A percentile compares a stretch with the other conserved stretches of the same genome.
These are phyloP conservation scores for Psittacula derbiana DNA, from an alignment of 2,797 vertebrate genomes.

Conservation along the genomic window DNA sequence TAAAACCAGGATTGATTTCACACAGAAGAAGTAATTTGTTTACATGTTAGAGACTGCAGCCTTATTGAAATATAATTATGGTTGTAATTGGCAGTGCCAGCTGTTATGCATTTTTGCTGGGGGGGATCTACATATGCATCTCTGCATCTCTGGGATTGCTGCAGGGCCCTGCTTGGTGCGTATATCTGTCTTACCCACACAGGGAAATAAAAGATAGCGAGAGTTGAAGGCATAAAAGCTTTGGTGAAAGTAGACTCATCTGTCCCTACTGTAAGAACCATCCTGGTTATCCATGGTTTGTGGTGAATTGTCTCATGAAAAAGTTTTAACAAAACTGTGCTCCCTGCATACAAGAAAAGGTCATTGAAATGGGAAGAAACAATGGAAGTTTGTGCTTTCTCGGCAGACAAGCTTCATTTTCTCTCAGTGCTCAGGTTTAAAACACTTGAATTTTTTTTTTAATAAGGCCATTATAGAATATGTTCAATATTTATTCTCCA, in stretches of 20 bases:
- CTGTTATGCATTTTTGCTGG: background rate
- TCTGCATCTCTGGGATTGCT: background rate
- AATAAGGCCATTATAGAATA: background rate
- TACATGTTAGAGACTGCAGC: background rate
- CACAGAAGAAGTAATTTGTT: background rate
- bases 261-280: background rate
- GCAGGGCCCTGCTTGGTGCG: accelerated
- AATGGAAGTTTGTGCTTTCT: background rate
- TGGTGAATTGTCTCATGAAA: background rate
- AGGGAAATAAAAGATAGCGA: background rate
- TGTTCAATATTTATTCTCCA: background rate
- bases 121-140: background rate
- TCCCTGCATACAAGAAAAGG: too few relatives aligned
- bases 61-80: background rate
- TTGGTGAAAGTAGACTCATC: background rate
- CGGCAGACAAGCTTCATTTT: background rate
- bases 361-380: background rate
- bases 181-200: accelerated
- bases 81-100: background rate
- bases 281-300: background rate
- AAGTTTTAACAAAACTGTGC: background rate
- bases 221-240: accelerated
- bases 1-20: background rate
- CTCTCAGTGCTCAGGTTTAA: background rate
- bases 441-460: background rate